These are phyloP conservation scores for Thymelicus lineola DNA, from an alignment of 2,888 invertebrate species.

Conservation along the genomic window DNA sequence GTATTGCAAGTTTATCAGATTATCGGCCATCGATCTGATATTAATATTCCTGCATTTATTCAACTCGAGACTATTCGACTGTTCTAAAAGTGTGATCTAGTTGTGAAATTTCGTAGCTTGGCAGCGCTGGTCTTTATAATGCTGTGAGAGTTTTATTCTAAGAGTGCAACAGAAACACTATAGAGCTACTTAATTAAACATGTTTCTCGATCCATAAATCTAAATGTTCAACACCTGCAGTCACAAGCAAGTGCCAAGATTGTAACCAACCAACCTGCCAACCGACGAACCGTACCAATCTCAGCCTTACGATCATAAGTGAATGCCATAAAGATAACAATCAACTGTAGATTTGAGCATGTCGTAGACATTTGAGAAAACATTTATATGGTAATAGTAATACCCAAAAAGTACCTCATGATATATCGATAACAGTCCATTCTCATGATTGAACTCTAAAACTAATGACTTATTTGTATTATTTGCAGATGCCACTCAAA, in stretches of 20 bases:
- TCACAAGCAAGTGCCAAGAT: slow-evolving; percentile 44
- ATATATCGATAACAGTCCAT: slow-evolving; percentile 13
- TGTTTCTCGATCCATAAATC: slow-evolving; percentile 80
- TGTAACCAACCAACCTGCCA: slow-evolving; percentile 39
- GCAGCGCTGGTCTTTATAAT: slow-evolving; percentile 53
- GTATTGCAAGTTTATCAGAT: not conserved
- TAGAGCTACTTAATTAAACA: slow-evolving; percentile 76
- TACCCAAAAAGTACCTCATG: slow-evolving; percentile 5
- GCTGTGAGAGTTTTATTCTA: slow-evolving; percentile 60
- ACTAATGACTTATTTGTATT: slow-evolving; percentile 42
- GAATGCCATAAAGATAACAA: slow-evolving; percentile 64
- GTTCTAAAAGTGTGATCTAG: slow-evolving; percentile 40
- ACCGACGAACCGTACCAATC: slow-evolving; percentile 34
- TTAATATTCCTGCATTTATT: not conserved
- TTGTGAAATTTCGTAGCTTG: slow-evolving; percentile 39
- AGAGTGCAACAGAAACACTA: slow-evolving; percentile 63
- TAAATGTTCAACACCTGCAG: slow-evolving; percentile 65
- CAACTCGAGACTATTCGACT: not conserved
- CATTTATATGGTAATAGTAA: slow-evolving; percentile 21
- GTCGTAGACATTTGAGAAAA: slow-evolving; percentile 42
- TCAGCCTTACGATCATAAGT: slow-evolving; percentile 56
- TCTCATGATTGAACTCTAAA: not conserved
- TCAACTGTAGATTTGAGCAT: slow-evolving; percentile 48
- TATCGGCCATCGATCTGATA: not conserved
- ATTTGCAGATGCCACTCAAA: slow-evolving; percentile 68